Percentiles rank a stretch among this genome's conserved stretches.
Evolutionary conservation across 2,888 invertebrate genomes (phyloP).

Genomic region (Drosophila neotestacea): DNA sequence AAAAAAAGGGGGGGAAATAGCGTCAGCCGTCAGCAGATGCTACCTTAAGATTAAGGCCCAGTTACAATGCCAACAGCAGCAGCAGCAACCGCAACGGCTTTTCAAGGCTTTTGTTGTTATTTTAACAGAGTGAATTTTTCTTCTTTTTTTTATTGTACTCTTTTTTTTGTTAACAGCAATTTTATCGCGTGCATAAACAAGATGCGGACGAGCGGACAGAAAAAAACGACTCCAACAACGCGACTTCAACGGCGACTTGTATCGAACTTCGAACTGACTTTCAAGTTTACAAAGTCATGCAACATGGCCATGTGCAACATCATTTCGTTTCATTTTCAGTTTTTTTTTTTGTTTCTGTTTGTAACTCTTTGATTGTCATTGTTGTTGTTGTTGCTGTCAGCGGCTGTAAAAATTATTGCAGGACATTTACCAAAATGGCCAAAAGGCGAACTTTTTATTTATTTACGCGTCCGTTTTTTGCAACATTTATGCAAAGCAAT

Average conservation of each 20-base stretch:
- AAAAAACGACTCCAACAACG: slow-evolving; percentile 18
- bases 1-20: slow-evolving; percentile 14
- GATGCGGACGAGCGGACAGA: slow-evolving; percentile 34
- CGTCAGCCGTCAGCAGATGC: slow-evolving; percentile 65
- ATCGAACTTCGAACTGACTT: slow-evolving; percentile 67
- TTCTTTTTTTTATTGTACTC: slow-evolving; percentile 24
- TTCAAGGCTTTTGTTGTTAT: slow-evolving; percentile 73
- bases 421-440: slow-evolving; percentile 71
- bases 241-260: slow-evolving; percentile 39
- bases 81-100: slow-evolving; percentile 47
- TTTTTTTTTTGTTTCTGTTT: neutral
- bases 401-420: slow-evolving; percentile 71
- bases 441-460: slow-evolving; percentile 63
- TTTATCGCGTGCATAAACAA: slow-evolving; percentile 79
- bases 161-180: slow-evolving; percentile 61
- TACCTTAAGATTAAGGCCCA: slow-evolving; percentile 72
- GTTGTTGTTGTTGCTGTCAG: slow-evolving; percentile 53
- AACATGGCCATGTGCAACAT: slow-evolving; percentile 72
- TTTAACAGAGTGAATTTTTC: slow-evolving; percentile 49
- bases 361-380: slow-evolving; percentile 38
- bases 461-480: slow-evolving; percentile 40
- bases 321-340: slow-evolving; percentile 31
- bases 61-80: slow-evolving; percentile 51
- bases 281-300: slow-evolving; percentile 77
- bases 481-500: slow-evolving; percentile 56